A percentile compares a stretch with the other conserved stretches of the same genome.
Evolutionary conservation across 2,888 invertebrate species (phyloP).

Genomic region (Calliopum simillimum): DNA sequence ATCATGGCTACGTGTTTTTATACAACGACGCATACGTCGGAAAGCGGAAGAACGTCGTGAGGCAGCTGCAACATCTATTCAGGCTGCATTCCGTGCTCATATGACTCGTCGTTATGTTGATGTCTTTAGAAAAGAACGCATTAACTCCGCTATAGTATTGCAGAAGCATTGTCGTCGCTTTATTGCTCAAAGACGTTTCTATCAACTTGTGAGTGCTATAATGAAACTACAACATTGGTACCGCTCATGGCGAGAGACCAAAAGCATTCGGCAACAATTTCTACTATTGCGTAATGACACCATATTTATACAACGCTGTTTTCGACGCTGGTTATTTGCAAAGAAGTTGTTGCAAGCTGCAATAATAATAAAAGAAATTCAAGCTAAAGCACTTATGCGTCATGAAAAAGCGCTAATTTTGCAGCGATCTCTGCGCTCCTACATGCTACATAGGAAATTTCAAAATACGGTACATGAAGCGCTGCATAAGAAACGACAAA

Average conservation of each 20-base stretch:
- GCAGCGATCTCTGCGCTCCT: constrained; percentile 47
- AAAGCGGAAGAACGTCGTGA: constrained; percentile 67
- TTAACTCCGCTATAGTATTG: constrained; percentile 63
- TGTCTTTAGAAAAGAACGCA: constrained; percentile 61
- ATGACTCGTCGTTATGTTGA: constrained; percentile 54
- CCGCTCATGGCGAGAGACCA: constrained; percentile 67
- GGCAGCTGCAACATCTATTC: constrained; percentile 72
- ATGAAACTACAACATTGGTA: constrained; percentile 69
- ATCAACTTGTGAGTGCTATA: constrained; percentile 61
- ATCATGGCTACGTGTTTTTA: constrained; percentile 72
- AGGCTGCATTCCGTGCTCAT: constrained; percentile 64
- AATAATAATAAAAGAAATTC: constrained; percentile 44
- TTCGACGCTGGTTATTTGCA: constrained; percentile 64
- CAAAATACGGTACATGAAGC: constrained; percentile 56
- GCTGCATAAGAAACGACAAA: constrained; percentile 41
- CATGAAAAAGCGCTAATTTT: constrained; percentile 49
- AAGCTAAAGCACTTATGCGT: constrained; percentile 49
- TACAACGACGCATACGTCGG: constrained; percentile 66
- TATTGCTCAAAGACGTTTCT: constrained; percentile 65
- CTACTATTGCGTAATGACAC: constrained; percentile 64
- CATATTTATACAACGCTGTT: constrained; percentile 69
- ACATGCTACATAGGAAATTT: constrained; percentile 65
- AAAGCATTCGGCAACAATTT: constrained; percentile 64
- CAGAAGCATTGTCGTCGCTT: constrained; percentile 69
- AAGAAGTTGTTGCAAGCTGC: constrained; percentile 54